These are phyloP conservation scores for Yponomeuta evonymella DNA, from an alignment of 2,888 invertebrate species.

Conservation along the genomic window DNA sequence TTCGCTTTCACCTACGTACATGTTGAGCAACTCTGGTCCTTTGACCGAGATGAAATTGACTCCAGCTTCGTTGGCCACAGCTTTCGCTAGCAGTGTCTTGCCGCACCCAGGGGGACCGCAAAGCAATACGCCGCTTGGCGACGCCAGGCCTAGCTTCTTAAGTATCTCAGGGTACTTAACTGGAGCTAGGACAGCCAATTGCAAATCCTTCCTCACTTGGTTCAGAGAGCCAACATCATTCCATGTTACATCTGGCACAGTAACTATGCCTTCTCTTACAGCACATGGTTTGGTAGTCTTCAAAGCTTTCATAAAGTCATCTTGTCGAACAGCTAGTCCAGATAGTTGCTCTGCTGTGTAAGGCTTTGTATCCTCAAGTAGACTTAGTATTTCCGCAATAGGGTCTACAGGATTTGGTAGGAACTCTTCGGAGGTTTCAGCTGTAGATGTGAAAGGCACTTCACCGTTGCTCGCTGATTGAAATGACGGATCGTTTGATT, in stretches of 20 bases:
- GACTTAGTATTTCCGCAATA: constrained; percentile 74
- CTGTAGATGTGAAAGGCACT: constrained; percentile 21
- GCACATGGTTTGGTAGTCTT: constrained; percentile 93
- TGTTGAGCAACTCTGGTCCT: constrained; percentile 97
- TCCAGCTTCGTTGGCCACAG: constrained; percentile 98
- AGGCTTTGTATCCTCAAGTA: constrained; percentile 80
- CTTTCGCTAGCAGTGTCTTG: constrained; percentile 98
- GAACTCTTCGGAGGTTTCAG: constrained; percentile 24
- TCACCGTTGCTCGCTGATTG: constrained; percentile 21
- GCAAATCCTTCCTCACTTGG: constrained; percentile 91
- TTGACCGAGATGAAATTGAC: constrained; percentile 99
- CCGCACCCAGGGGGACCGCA: constrained; percentile 98
- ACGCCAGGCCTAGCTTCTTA: constrained; percentile 84
- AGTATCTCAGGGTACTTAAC: constrained; percentile 90
- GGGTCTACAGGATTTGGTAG: constrained; percentile 41
- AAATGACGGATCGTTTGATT: constrained; percentile 29
- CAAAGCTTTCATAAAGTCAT: constrained; percentile 86
- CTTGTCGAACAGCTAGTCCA: constrained; percentile 81
- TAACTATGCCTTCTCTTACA: constrained; percentile 97
- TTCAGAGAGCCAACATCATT: constrained; percentile 95
- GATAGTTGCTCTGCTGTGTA: constrained; percentile 78
- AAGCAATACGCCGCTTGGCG: constrained; percentile 92
- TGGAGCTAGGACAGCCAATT: constrained; percentile 93
- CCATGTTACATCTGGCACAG: constrained; percentile 98
- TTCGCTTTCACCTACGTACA: constrained; percentile 99